These are phyloP conservation scores for Cyclura pinguis DNA, from an alignment of 2,797 vertebrate species.

Conservation along the genomic window DNA sequence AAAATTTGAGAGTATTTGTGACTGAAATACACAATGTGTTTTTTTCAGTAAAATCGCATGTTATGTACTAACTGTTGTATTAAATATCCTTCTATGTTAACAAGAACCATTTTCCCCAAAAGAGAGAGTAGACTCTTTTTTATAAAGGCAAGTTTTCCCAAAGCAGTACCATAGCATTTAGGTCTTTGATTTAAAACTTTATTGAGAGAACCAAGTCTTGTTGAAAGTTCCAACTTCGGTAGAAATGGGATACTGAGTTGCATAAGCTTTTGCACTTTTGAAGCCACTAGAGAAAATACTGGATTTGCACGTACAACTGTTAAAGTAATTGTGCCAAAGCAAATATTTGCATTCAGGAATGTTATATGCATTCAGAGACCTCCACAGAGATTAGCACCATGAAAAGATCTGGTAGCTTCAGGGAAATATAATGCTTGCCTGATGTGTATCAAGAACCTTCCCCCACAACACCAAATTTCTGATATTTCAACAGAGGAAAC, in stretches of 20 bases:
- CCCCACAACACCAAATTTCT: slow-evolving; percentile 3
- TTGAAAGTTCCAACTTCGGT: not conserved
- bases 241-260: not conserved
- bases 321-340: slow-evolving; percentile 6
- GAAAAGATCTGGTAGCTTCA: not conserved
- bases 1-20: not conserved
- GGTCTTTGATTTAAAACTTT: not conserved
- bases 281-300: slow-evolving; percentile 44
- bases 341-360: slow-evolving; percentile 44
- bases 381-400: slow-evolving; percentile 29
- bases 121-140: not conserved
- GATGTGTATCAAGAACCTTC: not conserved
- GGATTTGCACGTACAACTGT: slow-evolving; percentile 36
- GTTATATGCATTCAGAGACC: slow-evolving; percentile 15
- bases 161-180: slow-evolving; percentile 15
- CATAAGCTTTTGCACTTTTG: slow-evolving; percentile 16
- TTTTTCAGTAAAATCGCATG: not conserved
- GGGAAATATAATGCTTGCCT: slow-evolving; percentile 26
- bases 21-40: not conserved
- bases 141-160: not conserved
- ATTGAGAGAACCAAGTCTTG: slow-evolving; percentile 25
- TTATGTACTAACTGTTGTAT: not conserved
- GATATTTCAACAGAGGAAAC: slow-evolving; percentile 26
- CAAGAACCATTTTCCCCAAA: not conserved
- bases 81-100: not conserved